These are phyloP conservation scores for Lordiphosa andalusiaca DNA, from an alignment of 2,888 invertebrate genomes.

Conservation along the genomic window DNA sequence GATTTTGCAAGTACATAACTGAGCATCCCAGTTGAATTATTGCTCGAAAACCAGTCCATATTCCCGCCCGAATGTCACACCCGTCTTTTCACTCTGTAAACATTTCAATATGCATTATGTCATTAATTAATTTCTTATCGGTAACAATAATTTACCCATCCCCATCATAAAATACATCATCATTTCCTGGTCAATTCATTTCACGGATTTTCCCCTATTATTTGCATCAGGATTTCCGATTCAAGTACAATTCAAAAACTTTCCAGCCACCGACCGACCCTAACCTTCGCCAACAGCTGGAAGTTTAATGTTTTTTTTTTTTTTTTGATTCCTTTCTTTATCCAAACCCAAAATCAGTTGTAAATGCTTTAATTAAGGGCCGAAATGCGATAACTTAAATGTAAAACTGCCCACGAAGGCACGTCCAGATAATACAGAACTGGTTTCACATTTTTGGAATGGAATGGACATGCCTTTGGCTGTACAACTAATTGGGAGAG, in stretches of 20 bases:
- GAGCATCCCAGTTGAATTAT: too few relatives aligned
- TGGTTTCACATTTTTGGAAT: slow-evolving; percentile 33
- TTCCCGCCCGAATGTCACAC: too few relatives aligned
- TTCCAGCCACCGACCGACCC: slow-evolving; percentile 15
- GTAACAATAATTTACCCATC: too few relatives aligned
- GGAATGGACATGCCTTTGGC: slow-evolving; percentile 27
- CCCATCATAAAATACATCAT: too few relatives aligned
- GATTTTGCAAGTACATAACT: too few relatives aligned
- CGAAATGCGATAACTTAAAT: slow-evolving; percentile 58
- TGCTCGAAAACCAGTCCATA: too few relatives aligned
- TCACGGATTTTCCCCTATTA: not conserved
- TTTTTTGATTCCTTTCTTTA: slow-evolving; percentile 25
- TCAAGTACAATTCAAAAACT: slow-evolving; percentile 30
- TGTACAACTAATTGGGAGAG: slow-evolving; percentile 49
- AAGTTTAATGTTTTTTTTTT: slow-evolving; percentile 17
- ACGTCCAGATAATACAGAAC: slow-evolving; percentile 40
- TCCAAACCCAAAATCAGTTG: slow-evolving; percentile 53
- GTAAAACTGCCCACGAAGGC: slow-evolving; percentile 52
- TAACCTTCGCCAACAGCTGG: slow-evolving; percentile 18
- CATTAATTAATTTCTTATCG: too few relatives aligned
- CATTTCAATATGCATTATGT: too few relatives aligned
- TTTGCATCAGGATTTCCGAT: slow-evolving; percentile 29
- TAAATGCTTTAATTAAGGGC: slow-evolving; percentile 65
- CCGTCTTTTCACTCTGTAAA: too few relatives aligned
- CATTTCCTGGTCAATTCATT: not conserved